Evolutionary conservation across 2,113 vertebrate species (phyloP).

Genomic region (Dipodomys ordii): DNA sequence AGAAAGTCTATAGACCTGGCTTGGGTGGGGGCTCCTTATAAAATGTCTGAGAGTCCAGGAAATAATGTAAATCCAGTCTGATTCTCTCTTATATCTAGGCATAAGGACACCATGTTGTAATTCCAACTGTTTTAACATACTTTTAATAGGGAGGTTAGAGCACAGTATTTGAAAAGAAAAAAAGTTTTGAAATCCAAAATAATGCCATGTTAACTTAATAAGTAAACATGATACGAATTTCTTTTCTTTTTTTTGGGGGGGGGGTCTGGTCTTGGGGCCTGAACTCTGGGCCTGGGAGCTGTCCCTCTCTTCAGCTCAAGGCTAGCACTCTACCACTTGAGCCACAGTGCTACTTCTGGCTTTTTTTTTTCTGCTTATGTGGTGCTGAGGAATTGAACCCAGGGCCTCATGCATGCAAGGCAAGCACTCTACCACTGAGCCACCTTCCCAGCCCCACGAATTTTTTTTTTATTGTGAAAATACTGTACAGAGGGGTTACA

Average conservation of each 20-base stretch:
- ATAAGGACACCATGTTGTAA: neutral
- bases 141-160: neutral
- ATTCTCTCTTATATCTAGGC: neutral
- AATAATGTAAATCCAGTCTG: neutral
- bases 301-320: too few species aligned
- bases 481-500: too few species aligned
- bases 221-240: slow-evolving; percentile 53
- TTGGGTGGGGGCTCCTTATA: neutral
- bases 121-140: neutral
- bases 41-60: neutral
- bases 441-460: too few species aligned
- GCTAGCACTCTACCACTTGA: too few species aligned
- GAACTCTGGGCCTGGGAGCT: too few species aligned
- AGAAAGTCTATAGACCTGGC: neutral
- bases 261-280: too few species aligned
- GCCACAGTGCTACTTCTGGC: too few species aligned
- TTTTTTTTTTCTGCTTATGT: too few species aligned
- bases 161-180: slow-evolving; percentile 35
- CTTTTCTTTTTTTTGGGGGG: neutral
- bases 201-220: slow-evolving; percentile 48
- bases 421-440: too few species aligned
- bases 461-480: too few species aligned
- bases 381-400: too few species aligned
- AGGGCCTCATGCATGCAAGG: too few species aligned
- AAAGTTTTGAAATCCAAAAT: slow-evolving; percentile 38